Evolutionary conservation across 2,888 invertebrate genomes (phyloP).

Genomic region (Colostygia pectinataria): DNA sequence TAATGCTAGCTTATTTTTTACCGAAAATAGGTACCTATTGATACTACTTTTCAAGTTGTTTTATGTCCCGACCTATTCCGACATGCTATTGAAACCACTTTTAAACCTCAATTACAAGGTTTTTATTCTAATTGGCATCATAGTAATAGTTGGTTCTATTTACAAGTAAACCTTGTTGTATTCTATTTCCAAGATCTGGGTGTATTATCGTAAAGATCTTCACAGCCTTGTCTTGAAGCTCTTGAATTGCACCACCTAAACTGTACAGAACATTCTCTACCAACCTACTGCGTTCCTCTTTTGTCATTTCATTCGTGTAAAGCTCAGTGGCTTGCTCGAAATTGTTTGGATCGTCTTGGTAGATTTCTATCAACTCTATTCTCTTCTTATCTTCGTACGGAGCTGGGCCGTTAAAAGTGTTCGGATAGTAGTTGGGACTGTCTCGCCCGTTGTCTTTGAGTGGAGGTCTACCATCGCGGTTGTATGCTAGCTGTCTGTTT

Average conservation of each 20-base stretch:
- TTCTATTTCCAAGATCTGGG: constrained; percentile 86
- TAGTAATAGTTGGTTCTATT: constrained; percentile 48
- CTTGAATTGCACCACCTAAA: constrained; percentile 88
- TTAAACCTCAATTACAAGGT: too few relatives aligned
- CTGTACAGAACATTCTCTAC: constrained; percentile 91
- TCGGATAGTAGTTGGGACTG: constrained; percentile 97
- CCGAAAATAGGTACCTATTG: too few relatives aligned
- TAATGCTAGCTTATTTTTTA: too few relatives aligned
- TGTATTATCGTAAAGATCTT: constrained; percentile 91
- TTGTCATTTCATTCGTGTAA: constrained; percentile 89
- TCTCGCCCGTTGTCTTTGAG: constrained; percentile 91
- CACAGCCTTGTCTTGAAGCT: constrained; percentile 82
- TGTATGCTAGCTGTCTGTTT: constrained; percentile 86
- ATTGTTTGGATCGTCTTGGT: constrained; percentile 91
- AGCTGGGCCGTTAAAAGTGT: constrained; percentile 94
- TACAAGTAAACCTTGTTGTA: constrained; percentile 46
- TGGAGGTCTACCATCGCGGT: constrained; percentile 92
- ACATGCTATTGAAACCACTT: too few relatives aligned
- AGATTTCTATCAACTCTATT: constrained; percentile 76
- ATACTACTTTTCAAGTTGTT: too few relatives aligned
- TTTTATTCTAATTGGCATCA: constrained; percentile 25
- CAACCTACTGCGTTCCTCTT: constrained; percentile 88
- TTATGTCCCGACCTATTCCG: too few relatives aligned
- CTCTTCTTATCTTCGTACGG: constrained; percentile 83
- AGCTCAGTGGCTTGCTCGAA: constrained; percentile 91